phyloP scores from a whole-genome alignment of 2,888 invertebrate genomes.

The Brachyopa scutellaris region DNA sequence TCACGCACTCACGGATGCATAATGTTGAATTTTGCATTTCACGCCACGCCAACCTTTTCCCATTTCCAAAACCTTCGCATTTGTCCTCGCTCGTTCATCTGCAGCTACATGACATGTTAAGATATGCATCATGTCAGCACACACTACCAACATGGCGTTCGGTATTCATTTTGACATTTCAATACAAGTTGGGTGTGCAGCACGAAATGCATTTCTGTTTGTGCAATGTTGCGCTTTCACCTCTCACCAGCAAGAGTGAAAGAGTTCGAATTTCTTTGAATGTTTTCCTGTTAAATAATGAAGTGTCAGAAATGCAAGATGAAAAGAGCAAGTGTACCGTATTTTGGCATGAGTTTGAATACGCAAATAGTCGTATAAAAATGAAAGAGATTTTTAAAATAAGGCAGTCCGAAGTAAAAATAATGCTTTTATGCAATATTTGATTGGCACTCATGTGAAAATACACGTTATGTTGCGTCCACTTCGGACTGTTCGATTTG shows the following conservation, averaged over 20 bases:
- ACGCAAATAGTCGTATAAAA: background rate
- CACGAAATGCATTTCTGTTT: conserved; percentile 39
- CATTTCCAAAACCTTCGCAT: conserved; percentile 35
- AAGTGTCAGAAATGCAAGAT: conserved; percentile 29
- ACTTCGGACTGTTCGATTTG: too few species aligned
- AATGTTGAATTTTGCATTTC: conserved; percentile 65
- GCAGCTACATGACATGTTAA: conserved; percentile 44
- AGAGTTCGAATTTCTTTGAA: conserved; percentile 30
- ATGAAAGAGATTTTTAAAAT: background rate
- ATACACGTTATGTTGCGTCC: too few species aligned
- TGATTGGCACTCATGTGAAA: too few species aligned
- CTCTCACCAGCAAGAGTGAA: background rate
- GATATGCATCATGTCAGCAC: conserved; percentile 67
- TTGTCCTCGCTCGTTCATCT: conserved; percentile 60
- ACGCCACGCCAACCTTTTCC: conserved; percentile 60
- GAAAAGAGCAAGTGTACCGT: conserved; percentile 11
- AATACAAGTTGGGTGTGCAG: conserved; percentile 34
- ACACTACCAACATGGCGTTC: conserved; percentile 44
- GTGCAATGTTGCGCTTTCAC: conserved; percentile 10
- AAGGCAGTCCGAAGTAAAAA: background rate
- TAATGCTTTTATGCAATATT: too few species aligned
- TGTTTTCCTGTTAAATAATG: conserved; percentile 46
- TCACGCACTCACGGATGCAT: conserved; percentile 54
- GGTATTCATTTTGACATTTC: conserved; percentile 67
- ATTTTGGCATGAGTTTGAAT: background rate